phyloP scores from a whole-genome alignment of 2,888 invertebrate species.

The Lucinisca nassula region DNA sequence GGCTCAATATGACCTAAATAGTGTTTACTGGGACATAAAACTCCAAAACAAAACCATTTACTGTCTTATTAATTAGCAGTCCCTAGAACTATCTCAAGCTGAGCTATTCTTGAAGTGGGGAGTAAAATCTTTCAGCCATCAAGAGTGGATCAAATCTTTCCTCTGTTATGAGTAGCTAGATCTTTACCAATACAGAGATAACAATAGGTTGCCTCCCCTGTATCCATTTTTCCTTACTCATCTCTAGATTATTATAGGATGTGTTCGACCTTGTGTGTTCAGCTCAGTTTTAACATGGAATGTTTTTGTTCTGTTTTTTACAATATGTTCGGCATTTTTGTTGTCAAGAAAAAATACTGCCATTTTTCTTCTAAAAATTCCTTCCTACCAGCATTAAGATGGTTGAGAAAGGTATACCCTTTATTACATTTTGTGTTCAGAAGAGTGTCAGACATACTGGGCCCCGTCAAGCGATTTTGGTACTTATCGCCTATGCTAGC shows the following conservation, averaged over 20 bases:
- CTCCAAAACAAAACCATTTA: too few relatives aligned
- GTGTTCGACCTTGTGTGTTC: slow-evolving; percentile 2
- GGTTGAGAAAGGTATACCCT: background rate
- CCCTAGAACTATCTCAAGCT: background rate
- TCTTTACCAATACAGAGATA: background rate
- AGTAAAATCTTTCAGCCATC: background rate
- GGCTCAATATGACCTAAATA: too few relatives aligned
- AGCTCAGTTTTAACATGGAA: background rate
- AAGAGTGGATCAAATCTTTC: background rate
- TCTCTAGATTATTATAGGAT: background rate
- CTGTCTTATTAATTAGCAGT: too few relatives aligned
- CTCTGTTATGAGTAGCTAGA: background rate
- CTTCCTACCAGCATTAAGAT: background rate
- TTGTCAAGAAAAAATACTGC: background rate
- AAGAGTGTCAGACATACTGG: too few relatives aligned
- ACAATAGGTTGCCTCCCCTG: too few relatives aligned
- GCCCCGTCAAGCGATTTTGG: too few relatives aligned
- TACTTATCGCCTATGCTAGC: too few relatives aligned
- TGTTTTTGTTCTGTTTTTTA: background rate
- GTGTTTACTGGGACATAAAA: too few relatives aligned
- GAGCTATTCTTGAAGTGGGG: background rate
- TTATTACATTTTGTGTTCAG: background rate
- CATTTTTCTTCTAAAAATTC: background rate
- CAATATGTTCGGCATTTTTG: background rate
- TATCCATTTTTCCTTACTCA: too few relatives aligned